Evolutionary conservation across 2,888 invertebrate species (phyloP).

Genomic region (Spodoptera exigua): DNA sequence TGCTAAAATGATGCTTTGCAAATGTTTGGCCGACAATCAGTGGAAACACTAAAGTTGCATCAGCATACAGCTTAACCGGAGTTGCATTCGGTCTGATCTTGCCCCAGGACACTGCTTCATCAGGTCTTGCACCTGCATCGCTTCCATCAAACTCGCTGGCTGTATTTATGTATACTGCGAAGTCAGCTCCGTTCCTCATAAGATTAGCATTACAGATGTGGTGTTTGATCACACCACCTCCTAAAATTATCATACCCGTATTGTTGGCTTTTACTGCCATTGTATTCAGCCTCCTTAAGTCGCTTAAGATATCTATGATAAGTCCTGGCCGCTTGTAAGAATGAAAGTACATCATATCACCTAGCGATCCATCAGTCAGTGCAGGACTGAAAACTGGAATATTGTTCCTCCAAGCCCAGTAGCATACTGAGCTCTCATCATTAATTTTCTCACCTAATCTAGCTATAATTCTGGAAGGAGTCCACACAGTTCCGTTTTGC

Average conservation of each 20-base stretch:
- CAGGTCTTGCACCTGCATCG: slow-evolving; percentile 98
- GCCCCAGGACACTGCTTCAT: slow-evolving; percentile 99
- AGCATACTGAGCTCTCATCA: slow-evolving; percentile 97
- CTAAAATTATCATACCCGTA: slow-evolving; percentile 98
- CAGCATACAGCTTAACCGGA: slow-evolving; percentile 98
- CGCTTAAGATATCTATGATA: slow-evolving; percentile 97
- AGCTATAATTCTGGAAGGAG: slow-evolving; percentile 91
- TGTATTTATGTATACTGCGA: slow-evolving; percentile 98
- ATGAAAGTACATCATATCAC: slow-evolving; percentile 99
- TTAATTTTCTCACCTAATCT: slow-evolving; percentile 97
- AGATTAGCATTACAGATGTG: slow-evolving; percentile 99
- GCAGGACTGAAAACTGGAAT: slow-evolving; percentile 99
- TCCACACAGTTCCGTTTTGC: slow-evolving; percentile 93
- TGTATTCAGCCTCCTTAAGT: slow-evolving; percentile 96
- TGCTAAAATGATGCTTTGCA: slow-evolving; percentile 91
- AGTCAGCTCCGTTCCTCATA: slow-evolving; percentile 99
- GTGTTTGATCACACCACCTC: slow-evolving; percentile 99
- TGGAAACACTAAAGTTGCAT: slow-evolving; percentile 98
- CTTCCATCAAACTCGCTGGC: slow-evolving; percentile 99
- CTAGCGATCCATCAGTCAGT: slow-evolving; percentile 98
- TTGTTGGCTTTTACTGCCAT: slow-evolving; percentile 97
- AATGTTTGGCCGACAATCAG: slow-evolving; percentile 98
- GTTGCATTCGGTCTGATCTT: slow-evolving; percentile 96
- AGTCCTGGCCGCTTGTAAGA: slow-evolving; percentile 97
- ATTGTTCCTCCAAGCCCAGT: slow-evolving; percentile 98